Base-by-base conservation (phyloP, 1,140 invertebrate species). In the Panagrolaimus sp. region DNA sequence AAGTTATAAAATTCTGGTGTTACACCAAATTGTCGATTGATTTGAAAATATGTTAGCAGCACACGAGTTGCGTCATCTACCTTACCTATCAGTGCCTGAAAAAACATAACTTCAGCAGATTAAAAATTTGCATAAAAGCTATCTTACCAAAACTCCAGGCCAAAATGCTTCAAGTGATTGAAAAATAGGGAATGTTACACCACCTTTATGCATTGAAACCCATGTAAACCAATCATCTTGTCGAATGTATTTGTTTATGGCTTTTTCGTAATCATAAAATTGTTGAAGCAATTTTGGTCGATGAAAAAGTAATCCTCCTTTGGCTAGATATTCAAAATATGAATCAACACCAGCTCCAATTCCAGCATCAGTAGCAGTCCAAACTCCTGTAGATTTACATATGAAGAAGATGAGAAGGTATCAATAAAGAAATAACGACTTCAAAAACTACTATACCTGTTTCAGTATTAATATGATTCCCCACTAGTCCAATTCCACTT, bases 141-240 rank as follows among this genome's bases (percentile, higher is more conserved):
- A 67, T 78, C 79, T 76, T 82, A 93, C 93, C 72, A 95, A 86
- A 42, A 98, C 87, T 3, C 96, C 95, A 1, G 96, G 96, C 93
- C 94, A 99, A 83, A 93, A 99, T 0, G 95, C 91, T 86, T 99
- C 96, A 9, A 99, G 85, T 0, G 93, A 97, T 83, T 98, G 96
- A 83, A 98, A 98, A 1, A 98, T 90, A 0, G 96, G 93, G 71
- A 97, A 85, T 4, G 94, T 96, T 1, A 97, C 90, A 80, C 92
- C 90, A 0, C 93, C 96, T 82, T 93, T 92, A 11, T 89, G 88
- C 93, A 96, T 96, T 23, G 92, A 91, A 0, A 92, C 93, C 94
- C 93, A 97, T 72, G 96, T 87, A 81, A 95, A 94, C 91, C 91
- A 93, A 83, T 98, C 94, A 78, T 94, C 92, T 77, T 90, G 89